Base-by-base conservation (phyloP, 2,797 vertebrate genomes). In the Telmatherina bonti region DNA sequence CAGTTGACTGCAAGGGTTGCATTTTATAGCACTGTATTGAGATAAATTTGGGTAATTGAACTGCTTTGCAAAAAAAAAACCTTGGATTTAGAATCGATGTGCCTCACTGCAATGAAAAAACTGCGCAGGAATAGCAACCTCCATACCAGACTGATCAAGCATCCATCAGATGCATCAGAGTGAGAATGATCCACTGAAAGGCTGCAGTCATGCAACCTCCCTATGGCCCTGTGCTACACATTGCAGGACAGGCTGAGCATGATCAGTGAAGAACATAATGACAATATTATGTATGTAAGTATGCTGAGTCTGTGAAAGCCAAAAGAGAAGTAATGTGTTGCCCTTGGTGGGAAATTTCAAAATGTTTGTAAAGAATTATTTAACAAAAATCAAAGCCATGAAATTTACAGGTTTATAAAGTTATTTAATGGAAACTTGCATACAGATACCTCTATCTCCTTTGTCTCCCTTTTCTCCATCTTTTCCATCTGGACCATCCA, bases 401-500 rank as follows among this genome's bases (percentile, higher is more conserved):
- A 51, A 18, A 74, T 4, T 35, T 33, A 9, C 43, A 15, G 11
- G 11, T 36, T 36, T 11, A 4, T 11, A 12, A 36, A 36, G 31
- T 33, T 33, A 1, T 33, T 33, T 8, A 33, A 33, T 9, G 11
- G 35, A 36, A 36, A 12, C 35, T 36, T 36, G 35, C 35, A 36
- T 11, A 38, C 12, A 41, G 38, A 41, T 41, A 99, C 97, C 97
- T 94, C 89, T 81, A 0, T 94, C 92, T 29, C 97, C 97, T 0
- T 87, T 95, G 53, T 90, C 88, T 24, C 97, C 97, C 54, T 91
- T 96, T 16, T 95, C 93, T 13, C 97, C 97, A 0, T 99, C 97
- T 27, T 89, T 91, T 62, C 97, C 97, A 7, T 99, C 98, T 24
- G 91, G 93, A 59, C 97, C 97, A 5, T 99, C 98, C 75, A 90